Percentiles rank a stretch among this genome's conserved stretches.
phyloP scores from a whole-genome alignment of 1,140 invertebrate genomes.

The Bombus fervidus region DNA sequence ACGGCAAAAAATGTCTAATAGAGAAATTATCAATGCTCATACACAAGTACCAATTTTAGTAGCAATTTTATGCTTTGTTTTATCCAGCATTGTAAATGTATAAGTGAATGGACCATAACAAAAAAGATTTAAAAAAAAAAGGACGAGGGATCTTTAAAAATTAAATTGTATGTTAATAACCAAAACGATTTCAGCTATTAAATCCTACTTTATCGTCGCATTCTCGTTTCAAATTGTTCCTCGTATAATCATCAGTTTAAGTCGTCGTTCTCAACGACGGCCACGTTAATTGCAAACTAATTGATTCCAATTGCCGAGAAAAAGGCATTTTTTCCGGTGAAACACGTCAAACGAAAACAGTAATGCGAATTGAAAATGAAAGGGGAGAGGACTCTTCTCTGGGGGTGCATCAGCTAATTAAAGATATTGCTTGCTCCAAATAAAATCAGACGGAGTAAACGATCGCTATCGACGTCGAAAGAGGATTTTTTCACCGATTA shows the following conservation, averaged over 20 bases:
- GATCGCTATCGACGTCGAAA: background rate
- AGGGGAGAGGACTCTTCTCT: background rate
- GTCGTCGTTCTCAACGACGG: background rate
- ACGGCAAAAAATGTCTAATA: too few species aligned
- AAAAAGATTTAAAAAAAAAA: background rate
- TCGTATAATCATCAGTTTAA: background rate
- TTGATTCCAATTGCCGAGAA: constrained; percentile 1
- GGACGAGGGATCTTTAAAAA: background rate
- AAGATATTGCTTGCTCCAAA: constrained; percentile 4
- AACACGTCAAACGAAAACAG: background rate
- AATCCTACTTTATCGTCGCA: background rate
- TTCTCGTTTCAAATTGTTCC: constrained; percentile 15
- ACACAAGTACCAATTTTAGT: too few species aligned
- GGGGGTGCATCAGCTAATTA: constrained; percentile 8
- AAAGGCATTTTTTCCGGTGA: background rate
- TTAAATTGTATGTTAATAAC: constrained; percentile 6
- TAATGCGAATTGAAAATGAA: background rate
- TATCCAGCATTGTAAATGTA: too few species aligned
- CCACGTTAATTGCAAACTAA: constrained; percentile 23
- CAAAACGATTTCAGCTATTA: constrained; percentile 23
- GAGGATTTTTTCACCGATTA: constrained; percentile 17
- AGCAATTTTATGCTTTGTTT: too few species aligned
- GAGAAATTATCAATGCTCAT: too few species aligned
- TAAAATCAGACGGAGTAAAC: background rate
- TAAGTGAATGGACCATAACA: background rate